Base-by-base conservation (phyloP, 2,113 vertebrate genomes). In the Malurus melanocephalus region DNA sequence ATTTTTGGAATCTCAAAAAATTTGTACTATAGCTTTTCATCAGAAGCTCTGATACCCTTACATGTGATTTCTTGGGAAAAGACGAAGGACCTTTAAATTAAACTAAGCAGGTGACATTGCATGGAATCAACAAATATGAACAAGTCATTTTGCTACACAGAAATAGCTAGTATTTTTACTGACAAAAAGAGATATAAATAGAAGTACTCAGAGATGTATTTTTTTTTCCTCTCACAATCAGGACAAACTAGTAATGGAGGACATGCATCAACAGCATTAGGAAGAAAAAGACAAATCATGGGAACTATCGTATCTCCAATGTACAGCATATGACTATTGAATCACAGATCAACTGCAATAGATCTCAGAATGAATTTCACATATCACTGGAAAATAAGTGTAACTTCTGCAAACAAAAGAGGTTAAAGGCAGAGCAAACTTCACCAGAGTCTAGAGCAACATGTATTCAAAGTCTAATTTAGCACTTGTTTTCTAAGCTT, bases 251-350 rank as follows among this genome's bases (percentile, higher is more conserved):
- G 35, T 88, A 88, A 88, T 51, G 27, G 88, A 84, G 30, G 32
- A 89, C 40, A 84, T 46, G 43, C 4, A 79, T 90, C 80, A 73
- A 46, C 16, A 79, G 7, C 0, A 3, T 51, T 59, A 51, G 23
- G 38, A 43, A 68, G 69, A 76, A 93, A 80, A 86, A 86, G 77
- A 81, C 26, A 81, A 88, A 93, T 76, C 73, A 65, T 33, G 51
- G 55, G 46, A 72, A 72, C 66, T 59, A 73, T 73, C 0, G 0
- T 88, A 76, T 87, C 80, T 84, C 80, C 40, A 38, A 49, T 7
- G 2, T 62, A 40, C 46, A 79, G 59, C 43, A 32, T 55, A 61
- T 57, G 68, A 72, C 33, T 72, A 15, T 33, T 81, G 80, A 93
- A 69, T 88, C 76, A 79, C 3, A 13, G 52, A 73, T 57, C 3